Base-by-base conservation (phyloP, 2,888 invertebrate genomes). In the Melangyna quadrimaculata region DNA sequence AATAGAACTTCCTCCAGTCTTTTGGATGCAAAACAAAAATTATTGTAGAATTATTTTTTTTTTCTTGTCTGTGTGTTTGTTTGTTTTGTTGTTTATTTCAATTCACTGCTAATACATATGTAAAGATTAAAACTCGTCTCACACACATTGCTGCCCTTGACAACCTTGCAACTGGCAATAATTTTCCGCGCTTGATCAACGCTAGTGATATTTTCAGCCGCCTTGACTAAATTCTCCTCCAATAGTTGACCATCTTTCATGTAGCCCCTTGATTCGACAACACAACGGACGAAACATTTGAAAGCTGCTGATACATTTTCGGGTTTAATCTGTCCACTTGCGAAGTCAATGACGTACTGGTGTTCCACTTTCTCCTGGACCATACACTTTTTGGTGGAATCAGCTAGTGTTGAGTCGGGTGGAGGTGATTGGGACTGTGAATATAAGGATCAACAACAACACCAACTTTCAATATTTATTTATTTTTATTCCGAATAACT, bases 201-300 rank as follows among this genome's bases (percentile, higher is more conserved):
- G 10, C 19, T 73, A 5, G 57, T 29, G 0, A 69, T 17, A 24
- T 55, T 74, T 10, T 71, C 57, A 2, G 63, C 48, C 10, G 45
- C 55, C 37, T 43, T 63, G 24, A 80, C 29, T 22, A 65, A 6
- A 9, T 78, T 72, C 24, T 61, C 78, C 29, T 78, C 78, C 6
- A 65, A 10, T 22, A 78, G 0, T 6, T 63, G 19, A 19, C 51
- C 78, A 45, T 73, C 45, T 27, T 73, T 55, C 9, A 63, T 14
- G 9, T 48, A 72, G n/a, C 61, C 61, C 14, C 22, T 53, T 12
- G 29, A 14, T 6, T 73, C 78, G 40, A 78, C 43, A 7, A 35
- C 12, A 63, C 82, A 78, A 10, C 29, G 51, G 9, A 73, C 19
- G 53, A 59, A 75, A 10, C 75, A 75, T 7, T 77, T 77, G 51